A percentile compares a stretch with the other conserved stretches of the same genome.
These are phyloP conservation scores for Eutolmus rufibarbis DNA, from an alignment of 2,888 invertebrate genomes.

Conservation along the genomic window DNA sequence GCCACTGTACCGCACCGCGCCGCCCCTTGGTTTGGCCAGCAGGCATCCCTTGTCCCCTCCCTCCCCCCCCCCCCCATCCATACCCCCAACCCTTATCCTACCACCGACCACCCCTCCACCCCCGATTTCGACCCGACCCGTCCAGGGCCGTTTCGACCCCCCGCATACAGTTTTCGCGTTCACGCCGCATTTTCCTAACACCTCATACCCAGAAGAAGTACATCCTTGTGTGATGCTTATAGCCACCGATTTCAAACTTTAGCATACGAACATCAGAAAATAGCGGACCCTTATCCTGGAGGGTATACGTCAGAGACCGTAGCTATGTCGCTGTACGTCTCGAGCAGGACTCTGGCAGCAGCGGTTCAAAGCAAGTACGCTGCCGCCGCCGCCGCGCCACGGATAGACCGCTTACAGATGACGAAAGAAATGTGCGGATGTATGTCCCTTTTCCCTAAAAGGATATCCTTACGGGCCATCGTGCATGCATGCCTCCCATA, in stretches of 20 bases:
- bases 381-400: background rate
- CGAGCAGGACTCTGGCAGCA: background rate
- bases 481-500: background rate
- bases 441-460: conserved; percentile 24
- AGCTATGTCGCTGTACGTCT: background rate
- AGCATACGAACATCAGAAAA: conserved; percentile 47
- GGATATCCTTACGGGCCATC: conserved; percentile 24
- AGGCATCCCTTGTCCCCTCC: background rate
- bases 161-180: conserved; percentile 42
- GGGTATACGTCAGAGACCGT: conserved; percentile 31
- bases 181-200: conserved; percentile 44
- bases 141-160: background rate
- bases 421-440: conserved; percentile 38
- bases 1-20: background rate
- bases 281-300: conserved; percentile 43
- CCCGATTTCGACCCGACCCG: background rate
- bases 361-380: background rate
- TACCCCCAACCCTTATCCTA: too few relatives aligned
- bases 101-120: too few relatives aligned
- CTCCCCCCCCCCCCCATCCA: background rate
- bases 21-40: background rate
- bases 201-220: conserved; percentile 40
- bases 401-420: conserved; percentile 40
- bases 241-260: conserved; percentile 46
- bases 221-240: conserved; percentile 44